Percentiles rank a stretch among this genome's conserved stretches.
These are phyloP conservation scores for Dione juno DNA, from an alignment of 2,888 invertebrate genomes.

Conservation along the genomic window DNA sequence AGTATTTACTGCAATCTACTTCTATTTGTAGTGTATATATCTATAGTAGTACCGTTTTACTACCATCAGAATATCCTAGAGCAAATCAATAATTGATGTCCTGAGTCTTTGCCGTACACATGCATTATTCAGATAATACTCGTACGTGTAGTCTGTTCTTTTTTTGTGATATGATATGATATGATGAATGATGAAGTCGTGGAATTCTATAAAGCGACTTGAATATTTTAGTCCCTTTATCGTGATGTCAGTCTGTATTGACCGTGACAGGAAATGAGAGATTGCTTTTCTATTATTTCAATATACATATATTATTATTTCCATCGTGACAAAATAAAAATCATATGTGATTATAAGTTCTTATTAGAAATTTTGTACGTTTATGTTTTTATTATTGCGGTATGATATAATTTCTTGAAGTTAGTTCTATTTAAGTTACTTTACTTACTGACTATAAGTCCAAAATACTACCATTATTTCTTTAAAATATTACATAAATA, in stretches of 20 bases:
- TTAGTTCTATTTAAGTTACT: too few species aligned
- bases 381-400: too few species aligned
- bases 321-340: too few species aligned
- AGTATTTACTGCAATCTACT: neutral
- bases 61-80: neutral
- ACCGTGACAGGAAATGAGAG: neutral
- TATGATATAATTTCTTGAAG: too few species aligned
- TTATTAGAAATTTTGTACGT: too few species aligned
- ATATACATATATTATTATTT: neutral
- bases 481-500: too few species aligned
- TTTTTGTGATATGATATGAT: neutral
- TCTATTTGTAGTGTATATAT: neutral
- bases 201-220: neutral
- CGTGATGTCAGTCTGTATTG: neutral
- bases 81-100: slow-evolving; percentile 19
- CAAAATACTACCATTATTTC: too few species aligned
- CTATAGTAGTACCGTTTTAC: neutral
- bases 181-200: slow-evolving; percentile 3
- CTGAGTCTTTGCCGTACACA: neutral
- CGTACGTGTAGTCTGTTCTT: slow-evolving; percentile 15
- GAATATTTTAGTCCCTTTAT: neutral
- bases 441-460: too few species aligned
- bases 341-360: too few species aligned
- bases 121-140: slow-evolving; percentile 23
- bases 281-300: neutral